Percentiles rank a stretch among this genome's conserved stretches.
Evolutionary conservation across 2,113 vertebrate genomes (phyloP).

Genomic region (Solenodon paradoxus): DNA sequence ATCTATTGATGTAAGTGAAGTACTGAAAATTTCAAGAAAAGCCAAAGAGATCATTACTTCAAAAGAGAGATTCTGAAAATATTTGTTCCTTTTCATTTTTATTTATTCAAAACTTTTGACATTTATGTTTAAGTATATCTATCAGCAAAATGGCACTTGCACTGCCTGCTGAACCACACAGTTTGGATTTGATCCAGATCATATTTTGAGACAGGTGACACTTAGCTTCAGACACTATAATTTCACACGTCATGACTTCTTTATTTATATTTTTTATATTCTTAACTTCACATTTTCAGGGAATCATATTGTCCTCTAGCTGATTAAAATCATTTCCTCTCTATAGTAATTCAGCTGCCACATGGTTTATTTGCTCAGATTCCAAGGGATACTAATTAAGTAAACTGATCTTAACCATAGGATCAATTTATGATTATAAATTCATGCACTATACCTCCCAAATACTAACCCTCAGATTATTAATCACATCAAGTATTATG

Average conservation of each 20-base stretch:
- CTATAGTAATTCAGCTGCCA: not conserved
- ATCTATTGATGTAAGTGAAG: not conserved
- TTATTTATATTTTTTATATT: not conserved
- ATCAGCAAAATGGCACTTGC: not conserved
- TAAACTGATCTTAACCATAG: not conserved
- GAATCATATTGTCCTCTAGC: not conserved
- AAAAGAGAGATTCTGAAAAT: not conserved
- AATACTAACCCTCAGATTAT: not conserved
- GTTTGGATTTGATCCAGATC: not conserved
- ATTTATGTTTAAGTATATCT: not conserved
- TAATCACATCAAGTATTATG: not conserved
- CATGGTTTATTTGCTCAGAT: not conserved
- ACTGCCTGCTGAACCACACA: not conserved
- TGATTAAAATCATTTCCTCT: not conserved
- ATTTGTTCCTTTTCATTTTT: not conserved
- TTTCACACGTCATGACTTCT: not conserved
- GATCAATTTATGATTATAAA: not conserved
- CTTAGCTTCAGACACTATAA: not conserved
- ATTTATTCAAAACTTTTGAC: slow-evolving; percentile 17
- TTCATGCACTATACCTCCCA: not conserved
- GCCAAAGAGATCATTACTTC: not conserved
- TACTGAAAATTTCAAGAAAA: slow-evolving; percentile 47
- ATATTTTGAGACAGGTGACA: not conserved
- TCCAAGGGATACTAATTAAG: not conserved
- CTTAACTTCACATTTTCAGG: not conserved